Percentiles rank a stretch among this genome's conserved stretches.
Evolutionary conservation across 2,797 vertebrate genomes (phyloP).

Genomic region (Tachyglossus aculeatus): DNA sequence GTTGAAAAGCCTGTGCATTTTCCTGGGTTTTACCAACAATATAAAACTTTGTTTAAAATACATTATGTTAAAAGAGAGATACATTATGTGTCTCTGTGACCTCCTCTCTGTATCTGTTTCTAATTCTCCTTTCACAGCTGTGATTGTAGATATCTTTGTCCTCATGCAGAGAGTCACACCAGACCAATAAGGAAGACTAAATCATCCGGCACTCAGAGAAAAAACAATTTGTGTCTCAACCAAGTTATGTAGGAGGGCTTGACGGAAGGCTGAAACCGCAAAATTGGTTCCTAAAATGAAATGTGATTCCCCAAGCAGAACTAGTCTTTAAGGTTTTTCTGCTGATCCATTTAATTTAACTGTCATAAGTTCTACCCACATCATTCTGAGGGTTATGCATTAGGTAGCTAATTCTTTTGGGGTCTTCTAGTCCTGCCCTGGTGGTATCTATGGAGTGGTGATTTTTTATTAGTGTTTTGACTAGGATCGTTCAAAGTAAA

Average conservation of each 20-base stretch:
- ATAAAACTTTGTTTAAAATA: no score
- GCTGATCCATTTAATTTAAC: conserved; percentile 27
- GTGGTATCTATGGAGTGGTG: no score
- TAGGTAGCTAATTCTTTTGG: no score
- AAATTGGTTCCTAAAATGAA: conserved; percentile 42
- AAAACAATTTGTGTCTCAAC: conserved; percentile 51
- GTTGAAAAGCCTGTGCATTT: no score
- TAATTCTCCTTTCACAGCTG: conserved; percentile 40
- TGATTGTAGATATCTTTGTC: conserved; percentile 47
- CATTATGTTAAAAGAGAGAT: conserved; percentile 26
- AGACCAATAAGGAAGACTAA: conserved; percentile 53
- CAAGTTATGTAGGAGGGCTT: conserved; percentile 52
- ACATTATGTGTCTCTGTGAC: conserved; percentile 46
- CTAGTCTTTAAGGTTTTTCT: conserved; percentile 25
- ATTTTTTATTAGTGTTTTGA: no score
- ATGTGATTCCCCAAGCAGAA: conserved; percentile 50
- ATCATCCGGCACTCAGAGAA: conserved; percentile 52
- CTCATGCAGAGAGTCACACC: conserved; percentile 35
- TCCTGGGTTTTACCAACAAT: no score
- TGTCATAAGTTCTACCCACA: conserved; percentile 25
- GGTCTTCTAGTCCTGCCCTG: no score
- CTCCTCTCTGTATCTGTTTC: conserved; percentile 39
- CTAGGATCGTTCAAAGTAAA: no score
- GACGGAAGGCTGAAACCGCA: conserved; percentile 27
- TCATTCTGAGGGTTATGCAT: no score